phyloP scores from a whole-genome alignment of 2,888 invertebrate species.

The Dioctria linearis region DNA sequence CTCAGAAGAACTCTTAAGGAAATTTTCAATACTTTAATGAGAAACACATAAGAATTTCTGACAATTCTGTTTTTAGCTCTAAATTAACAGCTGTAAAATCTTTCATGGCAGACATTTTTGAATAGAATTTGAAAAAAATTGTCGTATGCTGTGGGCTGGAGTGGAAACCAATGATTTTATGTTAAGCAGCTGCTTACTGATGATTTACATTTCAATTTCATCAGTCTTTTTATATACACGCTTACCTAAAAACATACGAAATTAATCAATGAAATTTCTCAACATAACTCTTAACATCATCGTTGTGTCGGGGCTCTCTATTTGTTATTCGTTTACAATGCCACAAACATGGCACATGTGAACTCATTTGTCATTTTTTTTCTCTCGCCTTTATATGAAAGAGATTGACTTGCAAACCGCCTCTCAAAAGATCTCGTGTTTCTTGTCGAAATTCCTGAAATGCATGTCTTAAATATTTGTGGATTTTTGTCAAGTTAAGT shows the following conservation, averaged over 20 bases:
- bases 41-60: not conserved
- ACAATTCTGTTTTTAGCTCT: slow-evolving; percentile 29
- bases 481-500: not conserved
- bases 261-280: slow-evolving; percentile 28
- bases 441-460: not conserved
- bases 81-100: not conserved
- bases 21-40: too few species aligned
- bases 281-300: not conserved
- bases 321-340: too few species aligned
- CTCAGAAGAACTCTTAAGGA: too few species aligned
- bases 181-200: not conserved
- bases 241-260: not conserved
- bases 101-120: not conserved
- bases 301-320: too few species aligned
- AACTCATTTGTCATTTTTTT: slow-evolving; percentile 5
- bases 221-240: not conserved
- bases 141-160: not conserved
- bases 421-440: not conserved
- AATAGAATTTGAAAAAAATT: not conserved
- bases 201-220: not conserved
- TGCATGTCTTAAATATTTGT: not conserved
- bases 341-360: slow-evolving; percentile 14
- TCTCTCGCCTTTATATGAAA: not conserved
- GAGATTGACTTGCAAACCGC: not conserved
- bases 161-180: not conserved